A percentile compares a stretch with the other conserved stretches of the same genome.
phyloP scores from a whole-genome alignment of 2,888 invertebrate species.

The Nemurella pictetii region DNA sequence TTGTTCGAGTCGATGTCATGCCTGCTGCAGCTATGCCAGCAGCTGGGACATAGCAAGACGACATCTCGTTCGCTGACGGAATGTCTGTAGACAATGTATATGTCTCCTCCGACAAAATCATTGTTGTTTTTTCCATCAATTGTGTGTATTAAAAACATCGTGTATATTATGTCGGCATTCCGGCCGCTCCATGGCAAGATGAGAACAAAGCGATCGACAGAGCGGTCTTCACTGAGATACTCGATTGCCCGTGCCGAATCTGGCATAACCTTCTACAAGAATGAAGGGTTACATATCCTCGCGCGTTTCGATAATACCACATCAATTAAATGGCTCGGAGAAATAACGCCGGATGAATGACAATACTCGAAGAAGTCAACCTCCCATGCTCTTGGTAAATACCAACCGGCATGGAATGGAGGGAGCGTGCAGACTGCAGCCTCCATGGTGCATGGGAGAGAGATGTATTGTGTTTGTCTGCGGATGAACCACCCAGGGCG shows the following conservation, averaged over 20 bases:
- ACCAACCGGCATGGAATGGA: neutral
- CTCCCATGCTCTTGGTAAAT: slow-evolving; percentile 13
- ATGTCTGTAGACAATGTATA: slow-evolving; percentile 24
- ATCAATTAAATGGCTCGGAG: slow-evolving; percentile 12
- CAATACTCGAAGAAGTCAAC: neutral
- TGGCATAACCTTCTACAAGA: neutral
- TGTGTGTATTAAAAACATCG: slow-evolving; percentile 23
- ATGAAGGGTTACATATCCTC: neutral
- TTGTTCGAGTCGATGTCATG: neutral
- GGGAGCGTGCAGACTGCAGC: neutral
- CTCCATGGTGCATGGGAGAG: neutral
- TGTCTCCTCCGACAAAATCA: slow-evolving; percentile 18
- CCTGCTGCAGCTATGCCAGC: neutral
- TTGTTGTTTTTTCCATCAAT: slow-evolving; percentile 18
- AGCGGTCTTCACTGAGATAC: slow-evolving; percentile 8
- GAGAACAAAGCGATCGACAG: slow-evolving; percentile 22
- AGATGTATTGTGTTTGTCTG: slow-evolving; percentile 12
- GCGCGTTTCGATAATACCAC: neutral
- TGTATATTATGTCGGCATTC: slow-evolving; percentile 23
- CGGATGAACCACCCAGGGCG: neutral
- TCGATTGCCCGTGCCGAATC: neutral
- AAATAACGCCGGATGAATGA: slow-evolving; percentile 11
- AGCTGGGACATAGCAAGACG: neutral
- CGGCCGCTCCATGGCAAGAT: neutral
- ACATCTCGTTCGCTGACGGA: slow-evolving; percentile 5